Conservation (phyloP, 2,113 vertebrate species). For the Macrotis lagotis region DNA sequence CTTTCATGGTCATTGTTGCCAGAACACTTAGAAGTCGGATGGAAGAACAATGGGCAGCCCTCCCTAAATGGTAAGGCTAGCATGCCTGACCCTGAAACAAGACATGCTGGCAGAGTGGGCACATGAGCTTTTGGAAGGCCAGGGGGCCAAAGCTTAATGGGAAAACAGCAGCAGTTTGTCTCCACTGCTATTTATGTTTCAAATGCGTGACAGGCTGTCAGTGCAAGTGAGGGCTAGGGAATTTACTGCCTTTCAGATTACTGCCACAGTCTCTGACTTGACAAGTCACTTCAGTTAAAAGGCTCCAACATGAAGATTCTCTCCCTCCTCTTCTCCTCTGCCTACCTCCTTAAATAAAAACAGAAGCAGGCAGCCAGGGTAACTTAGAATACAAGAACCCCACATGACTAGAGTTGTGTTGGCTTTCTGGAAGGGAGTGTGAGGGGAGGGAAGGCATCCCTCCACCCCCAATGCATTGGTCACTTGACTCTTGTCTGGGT, state of each 20-base stretch:
- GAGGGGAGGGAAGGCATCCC: accelerated
- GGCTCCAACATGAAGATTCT: constrained; percentile 69
- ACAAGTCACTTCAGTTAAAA: constrained; percentile 87
- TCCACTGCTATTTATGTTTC: constrained; percentile 86
- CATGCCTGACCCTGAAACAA: constrained; percentile 62
- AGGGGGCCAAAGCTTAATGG: constrained; percentile 86
- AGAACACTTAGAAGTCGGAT: not conserved
- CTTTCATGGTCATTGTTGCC: not conserved
- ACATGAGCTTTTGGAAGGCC: constrained; percentile 73
- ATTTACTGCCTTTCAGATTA: constrained; percentile 85
- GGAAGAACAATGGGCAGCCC: constrained; percentile 1
- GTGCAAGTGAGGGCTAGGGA: constrained; percentile 82
- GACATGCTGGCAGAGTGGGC: constrained; percentile 32
- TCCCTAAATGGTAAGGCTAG: constrained; percentile 1
- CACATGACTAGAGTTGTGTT: constrained; percentile 1
- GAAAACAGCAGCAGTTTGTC: constrained; percentile 87
- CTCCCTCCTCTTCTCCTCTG: constrained; percentile 57
- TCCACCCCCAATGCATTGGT: not conserved
- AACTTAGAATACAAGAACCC: constrained; percentile 61
- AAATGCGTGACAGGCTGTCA: constrained; percentile 85
- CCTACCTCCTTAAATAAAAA: constrained; percentile 74
- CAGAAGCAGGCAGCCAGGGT: constrained; percentile 59
- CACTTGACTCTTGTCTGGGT: not conserved
- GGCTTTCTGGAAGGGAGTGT: not conserved
- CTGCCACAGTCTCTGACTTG: constrained; percentile 81